Evolutionary conservation across 64 coral and sea anemone species (phyloP).

Genomic region (Platygyra sinensis): DNA sequence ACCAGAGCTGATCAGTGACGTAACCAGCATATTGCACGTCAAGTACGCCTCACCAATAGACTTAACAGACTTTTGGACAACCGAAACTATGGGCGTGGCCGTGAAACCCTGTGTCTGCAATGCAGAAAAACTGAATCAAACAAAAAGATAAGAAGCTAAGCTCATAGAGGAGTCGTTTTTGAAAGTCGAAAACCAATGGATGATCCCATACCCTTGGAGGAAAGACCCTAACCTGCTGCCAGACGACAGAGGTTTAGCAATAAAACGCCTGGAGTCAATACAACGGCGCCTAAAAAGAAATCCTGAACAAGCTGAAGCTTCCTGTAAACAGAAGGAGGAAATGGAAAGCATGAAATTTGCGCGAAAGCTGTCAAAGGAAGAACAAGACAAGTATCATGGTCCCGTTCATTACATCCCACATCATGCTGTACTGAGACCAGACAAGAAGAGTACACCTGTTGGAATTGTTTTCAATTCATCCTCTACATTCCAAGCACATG

Average conservation of each 20-base stretch:
- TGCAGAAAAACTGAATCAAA: neutral
- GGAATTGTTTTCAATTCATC: too few species aligned
- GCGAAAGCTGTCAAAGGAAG: too few species aligned
- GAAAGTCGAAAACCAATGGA: conserved; percentile 59
- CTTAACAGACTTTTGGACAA: conserved; percentile 47
- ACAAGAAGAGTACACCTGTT: too few species aligned
- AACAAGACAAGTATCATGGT: too few species aligned
- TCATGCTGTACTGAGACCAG: too few species aligned
- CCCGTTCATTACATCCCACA: too few species aligned
- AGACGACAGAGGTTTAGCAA: conserved; percentile 35
- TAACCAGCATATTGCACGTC: neutral
- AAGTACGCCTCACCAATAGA: neutral
- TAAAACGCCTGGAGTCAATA: conserved; percentile 46
- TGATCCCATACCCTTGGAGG: conserved; percentile 60
- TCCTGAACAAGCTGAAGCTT: conserved; percentile 36
- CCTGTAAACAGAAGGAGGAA: conserved; percentile 48
- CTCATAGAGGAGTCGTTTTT: conserved; percentile 30
- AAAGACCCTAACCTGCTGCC: conserved; percentile 51
- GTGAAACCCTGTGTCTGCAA: conserved; percentile 36
- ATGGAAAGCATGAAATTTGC: conserved; percentile 50
- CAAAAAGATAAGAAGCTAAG: neutral
- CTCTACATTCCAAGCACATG: neutral
- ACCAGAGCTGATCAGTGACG: neutral
- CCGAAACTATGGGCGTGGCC: conserved; percentile 20
- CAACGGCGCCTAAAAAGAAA: conserved; percentile 42